phyloP scores from a whole-genome alignment of 2,888 invertebrate genomes.

The Stomorhina lunata region DNA sequence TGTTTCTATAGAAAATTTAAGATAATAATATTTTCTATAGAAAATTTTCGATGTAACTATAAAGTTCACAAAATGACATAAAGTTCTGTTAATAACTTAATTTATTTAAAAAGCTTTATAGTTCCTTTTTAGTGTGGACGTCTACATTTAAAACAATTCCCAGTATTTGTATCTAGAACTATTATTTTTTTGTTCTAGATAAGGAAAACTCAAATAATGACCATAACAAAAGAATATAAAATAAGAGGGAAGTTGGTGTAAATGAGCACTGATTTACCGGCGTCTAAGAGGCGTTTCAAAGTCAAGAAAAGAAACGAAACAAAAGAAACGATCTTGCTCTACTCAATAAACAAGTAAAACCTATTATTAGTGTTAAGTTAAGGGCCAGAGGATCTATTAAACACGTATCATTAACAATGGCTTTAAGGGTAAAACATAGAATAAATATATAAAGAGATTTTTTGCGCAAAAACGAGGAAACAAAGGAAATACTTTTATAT shows the following conservation, averaged over 20 bases:
- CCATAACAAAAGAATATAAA: conserved; percentile 28
- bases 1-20: too few species aligned
- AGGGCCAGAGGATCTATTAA: conserved; percentile 21
- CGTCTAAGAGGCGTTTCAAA: conserved; percentile 44
- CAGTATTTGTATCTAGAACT: too few species aligned
- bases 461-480: not conserved
- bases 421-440: conserved; percentile 49
- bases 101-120: too few species aligned
- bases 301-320: not conserved
- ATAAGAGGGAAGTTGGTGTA: conserved; percentile 56
- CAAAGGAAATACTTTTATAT: too few species aligned
- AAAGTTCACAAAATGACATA: too few species aligned
- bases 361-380: conserved; percentile 56
- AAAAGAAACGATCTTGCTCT: not conserved
- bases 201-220: too few species aligned
- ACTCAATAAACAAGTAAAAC: conserved; percentile 13
- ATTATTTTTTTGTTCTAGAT: too few species aligned
- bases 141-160: too few species aligned
- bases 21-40: too few species aligned
- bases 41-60: too few species aligned
- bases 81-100: too few species aligned
- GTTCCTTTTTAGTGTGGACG: too few species aligned
- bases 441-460: not conserved
- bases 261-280: conserved; percentile 60
- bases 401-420: conserved; percentile 37